A percentile compares a stretch with the other conserved stretches of the same genome.
These are phyloP conservation scores for Apotomis capreana DNA, from an alignment of 2,888 invertebrate genomes.

Conservation along the genomic window DNA sequence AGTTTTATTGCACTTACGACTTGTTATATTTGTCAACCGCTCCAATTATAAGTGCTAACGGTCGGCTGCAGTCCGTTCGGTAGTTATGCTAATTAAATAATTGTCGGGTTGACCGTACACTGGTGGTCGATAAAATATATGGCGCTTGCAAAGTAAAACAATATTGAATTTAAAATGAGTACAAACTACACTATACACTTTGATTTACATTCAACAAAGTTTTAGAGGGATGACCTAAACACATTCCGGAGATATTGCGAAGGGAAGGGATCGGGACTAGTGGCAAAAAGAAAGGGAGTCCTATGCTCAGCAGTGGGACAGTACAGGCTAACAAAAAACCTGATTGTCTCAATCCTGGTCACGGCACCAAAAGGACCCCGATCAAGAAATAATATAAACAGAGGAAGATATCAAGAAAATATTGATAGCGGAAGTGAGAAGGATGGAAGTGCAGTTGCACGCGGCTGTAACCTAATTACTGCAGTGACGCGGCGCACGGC, in stretches of 20 bases:
- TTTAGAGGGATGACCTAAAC: too few relatives aligned
- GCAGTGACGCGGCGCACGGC: constrained; percentile 32
- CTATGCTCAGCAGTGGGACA: too few relatives aligned
- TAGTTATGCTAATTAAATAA: constrained; percentile 30
- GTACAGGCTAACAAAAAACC: too few relatives aligned
- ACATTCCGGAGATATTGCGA: too few relatives aligned
- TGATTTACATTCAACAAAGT: too few relatives aligned
- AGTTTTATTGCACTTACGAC: neutral
- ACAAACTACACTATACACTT: too few relatives aligned
- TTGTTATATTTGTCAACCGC: constrained; percentile 25
- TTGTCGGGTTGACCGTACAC: constrained; percentile 18
- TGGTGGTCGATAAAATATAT: neutral
- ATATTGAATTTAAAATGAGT: neutral
- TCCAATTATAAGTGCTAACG: constrained; percentile 37
- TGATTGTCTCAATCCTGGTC: too few relatives aligned
- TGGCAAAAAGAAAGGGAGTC: too few relatives aligned
- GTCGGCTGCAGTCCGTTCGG: constrained; percentile 26
- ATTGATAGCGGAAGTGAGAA: constrained; percentile 24
- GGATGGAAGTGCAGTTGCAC: constrained; percentile 45
- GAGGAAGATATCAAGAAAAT: constrained; percentile 4
- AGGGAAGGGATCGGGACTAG: too few relatives aligned
- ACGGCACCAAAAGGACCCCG: neutral
- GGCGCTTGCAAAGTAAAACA: neutral
- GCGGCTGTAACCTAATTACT: constrained; percentile 51
- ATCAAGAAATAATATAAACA: neutral